Conservation (phyloP, 2,888 invertebrate genomes). For the Bedellia somnulentella region DNA sequence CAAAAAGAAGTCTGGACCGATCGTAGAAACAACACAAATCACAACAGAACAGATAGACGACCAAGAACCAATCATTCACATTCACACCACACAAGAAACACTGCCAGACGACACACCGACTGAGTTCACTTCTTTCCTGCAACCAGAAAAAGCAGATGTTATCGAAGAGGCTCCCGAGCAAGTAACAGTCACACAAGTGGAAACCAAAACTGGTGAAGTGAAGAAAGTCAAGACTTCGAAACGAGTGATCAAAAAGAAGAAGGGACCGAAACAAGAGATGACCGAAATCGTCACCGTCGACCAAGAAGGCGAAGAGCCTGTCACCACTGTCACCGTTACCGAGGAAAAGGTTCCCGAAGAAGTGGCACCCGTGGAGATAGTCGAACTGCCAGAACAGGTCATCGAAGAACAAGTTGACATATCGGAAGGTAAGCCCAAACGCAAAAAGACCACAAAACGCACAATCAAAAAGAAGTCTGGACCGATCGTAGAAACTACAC, state of each 20-base stretch:
- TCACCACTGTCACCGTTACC: slow-evolving; percentile 21
- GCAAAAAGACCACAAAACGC: slow-evolving; percentile 16
- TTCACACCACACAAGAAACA: slow-evolving; percentile 28
- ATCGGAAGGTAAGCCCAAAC: slow-evolving; percentile 17
- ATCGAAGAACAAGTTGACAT: slow-evolving; percentile 10
- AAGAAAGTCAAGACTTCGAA: slow-evolving; percentile 32
- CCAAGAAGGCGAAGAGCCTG: slow-evolving; percentile 27
- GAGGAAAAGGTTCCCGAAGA: slow-evolving; percentile 29
- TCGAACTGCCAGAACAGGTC: slow-evolving; percentile 13
- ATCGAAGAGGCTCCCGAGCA: slow-evolving; percentile 25
- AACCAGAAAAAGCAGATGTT: slow-evolving; percentile 16
- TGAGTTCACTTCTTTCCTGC: slow-evolving; percentile 10
- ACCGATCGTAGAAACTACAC: too few species aligned
- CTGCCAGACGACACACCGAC: slow-evolving; percentile 17
- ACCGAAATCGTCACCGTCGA: slow-evolving; percentile 46
- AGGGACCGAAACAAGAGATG: slow-evolving; percentile 36
- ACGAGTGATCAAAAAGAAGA: slow-evolving; percentile 39
- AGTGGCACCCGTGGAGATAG: slow-evolving; percentile 17
- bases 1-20: slow-evolving; percentile 29
- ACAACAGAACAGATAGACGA: slow-evolving; percentile 40
- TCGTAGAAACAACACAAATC: slow-evolving; percentile 23
- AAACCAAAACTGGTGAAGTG: slow-evolving; percentile 24
- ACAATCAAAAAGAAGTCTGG: too few species aligned
- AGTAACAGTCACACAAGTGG: slow-evolving; percentile 30
- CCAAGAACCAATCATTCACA: slow-evolving; percentile 30